Conservation (phyloP, 2,888 invertebrate genomes). For the Crocallis elinguaria region DNA sequence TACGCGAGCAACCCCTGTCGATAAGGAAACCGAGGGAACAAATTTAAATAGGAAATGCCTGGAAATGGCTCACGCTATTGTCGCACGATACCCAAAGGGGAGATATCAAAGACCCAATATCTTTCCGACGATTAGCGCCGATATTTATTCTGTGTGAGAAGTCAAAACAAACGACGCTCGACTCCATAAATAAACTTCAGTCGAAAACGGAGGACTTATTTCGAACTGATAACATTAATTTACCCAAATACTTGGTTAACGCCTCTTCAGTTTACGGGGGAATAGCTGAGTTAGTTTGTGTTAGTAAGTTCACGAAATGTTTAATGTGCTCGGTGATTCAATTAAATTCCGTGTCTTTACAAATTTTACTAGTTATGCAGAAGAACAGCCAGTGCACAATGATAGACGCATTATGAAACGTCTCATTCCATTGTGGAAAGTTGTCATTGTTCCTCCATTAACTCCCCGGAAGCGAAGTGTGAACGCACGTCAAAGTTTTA, state of each 20-base stretch:
- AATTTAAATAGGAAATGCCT: slow-evolving; percentile 80
- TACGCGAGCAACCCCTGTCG: slow-evolving; percentile 50
- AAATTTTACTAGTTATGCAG: slow-evolving; percentile 2
- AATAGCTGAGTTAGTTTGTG: slow-evolving; percentile 15
- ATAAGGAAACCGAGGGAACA: slow-evolving; percentile 75
- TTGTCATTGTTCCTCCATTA: slow-evolving; percentile 43
- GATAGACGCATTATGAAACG: slow-evolving; percentile 44
- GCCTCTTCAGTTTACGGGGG: slow-evolving; percentile 18
- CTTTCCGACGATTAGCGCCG: slow-evolving; percentile 68
- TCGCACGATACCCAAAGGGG: slow-evolving; percentile 70
- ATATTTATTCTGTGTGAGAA: slow-evolving; percentile 75
- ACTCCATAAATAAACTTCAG: slow-evolving; percentile 44
- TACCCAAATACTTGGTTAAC: slow-evolving; percentile 27
- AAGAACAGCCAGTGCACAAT: not conserved
- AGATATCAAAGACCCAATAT: slow-evolving; percentile 70
- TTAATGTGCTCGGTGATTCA: slow-evolving; percentile 11
- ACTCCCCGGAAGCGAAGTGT: slow-evolving; percentile 46
- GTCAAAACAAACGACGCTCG: slow-evolving; percentile 62
- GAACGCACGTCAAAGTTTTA: slow-evolving; percentile 58
- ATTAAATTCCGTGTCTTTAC: slow-evolving; percentile 8
- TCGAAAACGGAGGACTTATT: slow-evolving; percentile 37
- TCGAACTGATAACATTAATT: slow-evolving; percentile 33
- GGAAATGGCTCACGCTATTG: slow-evolving; percentile 81
- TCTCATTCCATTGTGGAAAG: slow-evolving; percentile 48
- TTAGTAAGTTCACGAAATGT: slow-evolving; percentile 12